A percentile compares a stretch with the other conserved stretches of the same genome.
These are phyloP conservation scores for Dusona sp. DNA, from an alignment of 2,888 invertebrate genomes.

Conservation along the genomic window DNA sequence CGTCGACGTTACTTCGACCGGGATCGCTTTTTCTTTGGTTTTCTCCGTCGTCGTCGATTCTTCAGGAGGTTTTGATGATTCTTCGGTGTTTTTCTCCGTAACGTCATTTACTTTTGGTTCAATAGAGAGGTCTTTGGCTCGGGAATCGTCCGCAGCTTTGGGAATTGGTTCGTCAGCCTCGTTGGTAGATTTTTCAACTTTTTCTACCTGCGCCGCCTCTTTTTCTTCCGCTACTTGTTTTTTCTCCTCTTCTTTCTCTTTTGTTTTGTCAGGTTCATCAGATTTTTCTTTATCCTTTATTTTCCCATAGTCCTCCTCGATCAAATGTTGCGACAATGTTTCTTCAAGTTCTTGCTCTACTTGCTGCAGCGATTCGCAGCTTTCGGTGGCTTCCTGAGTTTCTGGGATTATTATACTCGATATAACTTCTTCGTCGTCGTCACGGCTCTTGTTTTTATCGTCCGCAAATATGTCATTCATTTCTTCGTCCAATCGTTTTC, in stretches of 20 bases:
- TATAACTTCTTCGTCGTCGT: slow-evolving; percentile 2
- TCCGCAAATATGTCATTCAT: slow-evolving; percentile 6
- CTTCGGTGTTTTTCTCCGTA: not conserved
- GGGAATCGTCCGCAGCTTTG: slow-evolving; percentile 1
- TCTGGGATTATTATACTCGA: slow-evolving; percentile 51
- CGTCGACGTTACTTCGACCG: not conserved
- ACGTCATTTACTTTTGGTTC: slow-evolving; percentile 25
- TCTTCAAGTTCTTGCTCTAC: slow-evolving; percentile 59
- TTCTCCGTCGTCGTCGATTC: slow-evolving; percentile 9
- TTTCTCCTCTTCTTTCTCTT: not conserved
- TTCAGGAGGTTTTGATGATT: slow-evolving; percentile 6
- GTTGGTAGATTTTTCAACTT: not conserved
- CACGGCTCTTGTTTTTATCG: not conserved
- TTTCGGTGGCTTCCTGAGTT: slow-evolving; percentile 21
- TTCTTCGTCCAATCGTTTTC: slow-evolving; percentile 44
- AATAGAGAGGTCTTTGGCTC: slow-evolving; percentile 3
- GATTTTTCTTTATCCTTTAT: not conserved
- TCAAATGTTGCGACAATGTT: slow-evolving; percentile 41
- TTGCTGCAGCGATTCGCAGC: slow-evolving; percentile 49
- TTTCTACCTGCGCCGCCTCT: not conserved
- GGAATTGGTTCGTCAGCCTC: not conserved
- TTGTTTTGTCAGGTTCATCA: not conserved
- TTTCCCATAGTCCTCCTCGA: slow-evolving; percentile 22
- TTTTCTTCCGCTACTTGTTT: not conserved
- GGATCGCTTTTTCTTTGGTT: slow-evolving; percentile 31